A percentile compares a stretch with the other conserved stretches of the same genome.
Conservation (phyloP, 2,113 vertebrate species). For the Lepisosteus oculatus region DNA sequence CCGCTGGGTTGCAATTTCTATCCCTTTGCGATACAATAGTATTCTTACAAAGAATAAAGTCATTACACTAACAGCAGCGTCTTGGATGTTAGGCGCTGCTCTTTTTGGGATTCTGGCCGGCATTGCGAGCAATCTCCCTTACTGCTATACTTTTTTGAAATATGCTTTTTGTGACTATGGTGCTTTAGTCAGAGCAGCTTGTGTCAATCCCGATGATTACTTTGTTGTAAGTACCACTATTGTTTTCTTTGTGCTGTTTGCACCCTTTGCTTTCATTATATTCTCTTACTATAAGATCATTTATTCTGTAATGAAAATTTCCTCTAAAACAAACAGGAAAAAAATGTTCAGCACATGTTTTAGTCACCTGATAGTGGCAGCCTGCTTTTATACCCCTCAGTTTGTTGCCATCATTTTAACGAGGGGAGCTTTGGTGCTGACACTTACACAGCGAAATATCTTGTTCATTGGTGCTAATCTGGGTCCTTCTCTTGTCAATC, state of each 20-base stretch:
- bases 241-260: too few species aligned
- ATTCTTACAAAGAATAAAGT: conserved; percentile 29
- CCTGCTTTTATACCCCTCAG: too few species aligned
- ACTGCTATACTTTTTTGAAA: conserved; percentile 29
- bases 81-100: conserved; percentile 16
- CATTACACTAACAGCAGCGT: background rate
- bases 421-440: too few species aligned
- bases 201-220: conserved; percentile 33
- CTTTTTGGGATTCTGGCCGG: background rate
- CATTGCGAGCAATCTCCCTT: conserved; percentile 16
- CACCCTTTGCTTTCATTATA: conserved; percentile 20
- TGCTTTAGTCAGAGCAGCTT: conserved; percentile 28
- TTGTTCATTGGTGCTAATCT: too few species aligned
- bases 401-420: too few species aligned
- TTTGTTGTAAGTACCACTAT: background rate
- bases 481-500: too few species aligned
- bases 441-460: too few species aligned
- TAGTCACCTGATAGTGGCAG: too few species aligned
- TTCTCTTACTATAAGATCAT: conserved; percentile 24
- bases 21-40: conserved; percentile 30
- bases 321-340: conserved; percentile 5
- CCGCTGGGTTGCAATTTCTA: conserved; percentile 30
- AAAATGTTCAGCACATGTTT: conserved; percentile 19
- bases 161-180: conserved; percentile 32
- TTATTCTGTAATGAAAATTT: conserved; percentile 26